Evolutionary conservation across 92 coral and sea anemone species (phyloP), one percentile per base, ranked within the genome.

Genomic region (Palythoa heliodiscus): DNA sequence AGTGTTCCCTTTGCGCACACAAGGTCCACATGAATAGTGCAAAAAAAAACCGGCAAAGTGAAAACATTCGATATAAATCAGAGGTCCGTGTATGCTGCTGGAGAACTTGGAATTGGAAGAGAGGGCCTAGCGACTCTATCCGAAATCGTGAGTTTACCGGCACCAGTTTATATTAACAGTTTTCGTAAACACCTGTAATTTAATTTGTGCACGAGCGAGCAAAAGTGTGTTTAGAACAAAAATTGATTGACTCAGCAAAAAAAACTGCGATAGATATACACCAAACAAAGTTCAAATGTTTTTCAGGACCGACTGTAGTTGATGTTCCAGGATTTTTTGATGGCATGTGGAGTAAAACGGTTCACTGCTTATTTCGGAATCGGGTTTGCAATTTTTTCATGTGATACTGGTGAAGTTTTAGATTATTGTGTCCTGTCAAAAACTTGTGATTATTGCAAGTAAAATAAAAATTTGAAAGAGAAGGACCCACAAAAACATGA

Each of bases 61-160:
- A 57, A 11, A 57, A 13, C 75, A 37, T 25, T 70, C 4, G 75
- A 70, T 24, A 40, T 29, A 14, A 70, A 70, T 70, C 75, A 43
- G 47, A 35, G 75, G 75, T 13, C 52, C 7, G 75, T 29, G 35
- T 29, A 29, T 70, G 75, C 20, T 14, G 75, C 75, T 70, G 14
- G 17, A 70, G 75, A 70, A 70, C 43, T 70, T 5, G 74, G 74
- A 70, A 70, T 70, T 70, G 74, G 48, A 70, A 70, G 74, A 70
- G 50, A 70, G 6, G 37, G 40, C 2, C 74, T 70, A 13, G 74
- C 47, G 38, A 70, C 75, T 40, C 39, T 29, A 12, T 70, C 52
- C 47, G 50, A 70, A 10, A 70, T 70, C 47, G 13, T 70, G 7
- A 70, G 35, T 70, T 10, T 29, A 7, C 48, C 75, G 17, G 47